A percentile compares a stretch with the other conserved stretches of the same genome.
Conservation (phyloP, 2,113 vertebrate species). For the Oryzias woworae region DNA sequence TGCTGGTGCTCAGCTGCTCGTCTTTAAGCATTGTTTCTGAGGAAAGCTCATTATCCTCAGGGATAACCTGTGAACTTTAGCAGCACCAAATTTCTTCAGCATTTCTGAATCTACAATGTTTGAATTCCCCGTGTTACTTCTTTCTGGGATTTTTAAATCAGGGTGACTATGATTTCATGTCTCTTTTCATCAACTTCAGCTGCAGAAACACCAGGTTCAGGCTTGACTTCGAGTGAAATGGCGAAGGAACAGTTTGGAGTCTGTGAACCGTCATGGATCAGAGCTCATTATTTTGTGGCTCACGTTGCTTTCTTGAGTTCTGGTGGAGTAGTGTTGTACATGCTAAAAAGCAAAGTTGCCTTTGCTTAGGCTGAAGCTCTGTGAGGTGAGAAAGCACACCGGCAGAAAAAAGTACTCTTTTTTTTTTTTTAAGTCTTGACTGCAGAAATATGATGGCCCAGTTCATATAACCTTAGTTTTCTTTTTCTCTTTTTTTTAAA, state of each 20-base stretch:
- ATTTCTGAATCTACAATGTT: constrained; percentile 61
- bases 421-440: too few species aligned
- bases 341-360: constrained; percentile 20
- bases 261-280: constrained; percentile 14
- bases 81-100: constrained; percentile 35
- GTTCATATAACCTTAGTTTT: too few species aligned
- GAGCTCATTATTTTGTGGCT: background rate
- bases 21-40: constrained; percentile 20
- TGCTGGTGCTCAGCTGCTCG: constrained; percentile 14
- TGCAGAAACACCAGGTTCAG: background rate
- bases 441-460: too few species aligned
- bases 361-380: background rate
- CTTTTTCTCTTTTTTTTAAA: too few species aligned
- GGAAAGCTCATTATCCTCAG: constrained; percentile 16
- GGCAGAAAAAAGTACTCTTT: too few species aligned
- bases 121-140: constrained; percentile 55
- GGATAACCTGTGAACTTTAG: constrained; percentile 24
- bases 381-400: too few species aligned
- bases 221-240: background rate
- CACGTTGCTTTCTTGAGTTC: background rate
- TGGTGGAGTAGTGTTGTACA: background rate
- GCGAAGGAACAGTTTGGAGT: constrained; percentile 8
- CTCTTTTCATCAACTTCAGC: background rate
- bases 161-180: background rate
- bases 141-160: constrained; percentile 62